phyloP scores from a whole-genome alignment of 2,113 vertebrate species.

The Hyperopisus bebe region DNA sequence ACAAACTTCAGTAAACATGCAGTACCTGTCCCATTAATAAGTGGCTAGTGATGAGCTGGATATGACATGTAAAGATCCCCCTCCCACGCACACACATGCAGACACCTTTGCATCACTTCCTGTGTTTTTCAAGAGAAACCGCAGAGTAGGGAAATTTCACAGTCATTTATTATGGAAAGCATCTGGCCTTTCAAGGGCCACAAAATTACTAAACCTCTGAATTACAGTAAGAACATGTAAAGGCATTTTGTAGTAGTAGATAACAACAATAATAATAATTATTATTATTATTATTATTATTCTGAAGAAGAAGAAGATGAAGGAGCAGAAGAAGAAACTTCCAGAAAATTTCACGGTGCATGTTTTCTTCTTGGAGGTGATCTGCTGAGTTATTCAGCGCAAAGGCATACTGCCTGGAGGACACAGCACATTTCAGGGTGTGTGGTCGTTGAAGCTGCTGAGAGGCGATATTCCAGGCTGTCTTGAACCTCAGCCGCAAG shows the following conservation, averaged over 20 bases:
- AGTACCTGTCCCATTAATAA: not conserved
- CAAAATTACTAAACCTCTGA: not conserved
- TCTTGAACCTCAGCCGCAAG: not conserved
- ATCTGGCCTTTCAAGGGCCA: not conserved
- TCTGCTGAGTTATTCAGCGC: not conserved
- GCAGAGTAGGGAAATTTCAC: not conserved
- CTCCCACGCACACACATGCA: not conserved
- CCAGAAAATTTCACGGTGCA: not conserved
- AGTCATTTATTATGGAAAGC: not conserved
- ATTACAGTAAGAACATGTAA: not conserved
- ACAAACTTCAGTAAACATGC: not conserved
- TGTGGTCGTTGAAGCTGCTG: not conserved
- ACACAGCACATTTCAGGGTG: not conserved
- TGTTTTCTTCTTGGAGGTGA: not conserved
- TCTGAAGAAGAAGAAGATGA: not conserved
- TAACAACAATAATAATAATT: not conserved
- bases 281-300: not conserved
- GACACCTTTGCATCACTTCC: not conserved
- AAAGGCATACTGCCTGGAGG: not conserved
- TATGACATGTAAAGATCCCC: not conserved
- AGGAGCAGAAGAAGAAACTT: not conserved
- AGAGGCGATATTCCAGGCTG: not conserved
- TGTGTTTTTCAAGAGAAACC: not conserved
- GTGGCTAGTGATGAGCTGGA: not conserved
- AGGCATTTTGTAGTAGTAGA: not conserved